Conservation (phyloP, 2,888 invertebrate species). For the Timema podura region DNA sequence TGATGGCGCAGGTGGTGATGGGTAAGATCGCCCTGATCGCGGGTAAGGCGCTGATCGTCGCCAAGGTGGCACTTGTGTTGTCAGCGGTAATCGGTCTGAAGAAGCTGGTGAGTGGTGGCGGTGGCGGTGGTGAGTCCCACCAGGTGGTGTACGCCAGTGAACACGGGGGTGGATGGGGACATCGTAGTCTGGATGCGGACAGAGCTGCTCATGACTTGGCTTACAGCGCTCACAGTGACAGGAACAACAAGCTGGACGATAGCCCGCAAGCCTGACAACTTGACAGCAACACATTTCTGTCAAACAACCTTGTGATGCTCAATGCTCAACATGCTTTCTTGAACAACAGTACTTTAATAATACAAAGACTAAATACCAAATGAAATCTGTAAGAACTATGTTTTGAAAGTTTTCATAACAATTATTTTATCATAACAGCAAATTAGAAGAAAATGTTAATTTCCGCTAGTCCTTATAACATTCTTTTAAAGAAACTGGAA, state of each 20-base stretch:
- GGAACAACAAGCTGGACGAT: neutral
- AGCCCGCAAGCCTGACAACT: neutral
- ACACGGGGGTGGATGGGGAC: constrained; percentile 41
- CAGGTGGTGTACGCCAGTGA: constrained; percentile 39
- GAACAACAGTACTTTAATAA: too few species aligned
- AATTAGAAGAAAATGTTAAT: too few species aligned
- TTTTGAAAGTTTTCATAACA: too few species aligned
- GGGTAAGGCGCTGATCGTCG: constrained; percentile 61
- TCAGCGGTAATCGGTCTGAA: constrained; percentile 47
- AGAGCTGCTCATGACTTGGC: constrained; percentile 35
- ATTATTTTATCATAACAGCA: too few species aligned
- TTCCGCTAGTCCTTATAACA: too few species aligned
- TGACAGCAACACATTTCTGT: too few species aligned
- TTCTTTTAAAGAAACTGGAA: too few species aligned
- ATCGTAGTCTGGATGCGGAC: constrained; percentile 40
- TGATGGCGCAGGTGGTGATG: constrained; percentile 61
- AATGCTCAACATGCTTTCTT: too few species aligned
- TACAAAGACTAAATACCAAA: too few species aligned
- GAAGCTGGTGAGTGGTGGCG: constrained; percentile 34
- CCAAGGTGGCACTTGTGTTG: constrained; percentile 60
- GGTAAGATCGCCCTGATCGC: constrained; percentile 65
- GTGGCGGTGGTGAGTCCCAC: constrained; percentile 25
- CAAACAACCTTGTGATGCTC: too few species aligned
- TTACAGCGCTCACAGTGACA: constrained; percentile 34
- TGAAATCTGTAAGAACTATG: too few species aligned